phyloP scores from a whole-genome alignment of 2,888 invertebrate species.

The Heliconius sara region DNA sequence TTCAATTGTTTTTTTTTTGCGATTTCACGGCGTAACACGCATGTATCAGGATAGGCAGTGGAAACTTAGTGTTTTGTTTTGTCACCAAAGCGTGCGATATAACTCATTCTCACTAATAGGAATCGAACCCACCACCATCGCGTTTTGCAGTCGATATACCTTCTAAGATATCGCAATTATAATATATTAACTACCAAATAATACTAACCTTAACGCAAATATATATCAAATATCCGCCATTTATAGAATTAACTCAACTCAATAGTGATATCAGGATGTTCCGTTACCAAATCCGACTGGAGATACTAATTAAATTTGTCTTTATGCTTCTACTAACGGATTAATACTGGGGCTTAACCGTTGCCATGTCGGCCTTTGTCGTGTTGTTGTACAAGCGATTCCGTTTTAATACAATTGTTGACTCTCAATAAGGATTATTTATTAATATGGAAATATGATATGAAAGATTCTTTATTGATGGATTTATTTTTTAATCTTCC shows the following conservation, averaged over 20 bases:
- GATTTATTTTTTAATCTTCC: not conserved
- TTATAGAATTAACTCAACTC: conserved; percentile 32
- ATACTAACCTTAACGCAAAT: not conserved
- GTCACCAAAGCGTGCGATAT: too few relatives aligned
- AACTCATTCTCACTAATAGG: not conserved
- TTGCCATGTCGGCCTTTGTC: conserved; percentile 49
- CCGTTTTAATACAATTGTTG: conserved; percentile 19
- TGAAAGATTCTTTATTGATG: not conserved
- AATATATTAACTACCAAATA: not conserved
- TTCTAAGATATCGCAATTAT: not conserved
- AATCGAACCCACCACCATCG: not conserved
- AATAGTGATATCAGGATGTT: conserved; percentile 40
- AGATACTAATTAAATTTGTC: conserved; percentile 68
- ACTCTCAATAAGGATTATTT: not conserved
- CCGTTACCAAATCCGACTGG: conserved; percentile 36
- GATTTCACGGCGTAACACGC: too few relatives aligned
- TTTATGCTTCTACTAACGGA: conserved; percentile 61
- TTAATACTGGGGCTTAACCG: conserved; percentile 56
- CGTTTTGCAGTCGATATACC: not conserved
- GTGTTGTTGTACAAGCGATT: conserved; percentile 33
- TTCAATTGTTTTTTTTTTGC: too few relatives aligned
- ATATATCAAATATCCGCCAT: conserved; percentile 3
- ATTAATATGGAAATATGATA: not conserved
- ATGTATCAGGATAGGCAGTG: too few relatives aligned
- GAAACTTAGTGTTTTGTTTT: too few relatives aligned